These are phyloP conservation scores for Norana najaformis DNA, from an alignment of 2,888 invertebrate genomes.

Conservation along the genomic window DNA sequence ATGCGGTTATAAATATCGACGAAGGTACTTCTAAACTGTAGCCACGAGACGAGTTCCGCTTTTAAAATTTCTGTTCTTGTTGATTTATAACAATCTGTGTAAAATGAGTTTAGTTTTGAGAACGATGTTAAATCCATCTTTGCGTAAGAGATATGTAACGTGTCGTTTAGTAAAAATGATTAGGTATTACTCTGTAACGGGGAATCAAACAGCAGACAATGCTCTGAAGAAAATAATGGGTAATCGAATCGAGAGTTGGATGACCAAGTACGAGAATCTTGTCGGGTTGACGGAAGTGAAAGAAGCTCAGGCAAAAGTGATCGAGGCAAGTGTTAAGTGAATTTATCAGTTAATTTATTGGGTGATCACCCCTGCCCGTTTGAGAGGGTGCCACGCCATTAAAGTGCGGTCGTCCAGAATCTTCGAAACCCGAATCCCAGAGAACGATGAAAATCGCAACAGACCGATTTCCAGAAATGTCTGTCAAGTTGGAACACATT, in stretches of 20 bases:
- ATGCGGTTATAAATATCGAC: too few relatives aligned
- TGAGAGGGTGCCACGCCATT: too few relatives aligned
- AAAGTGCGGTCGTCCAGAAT: too few relatives aligned
- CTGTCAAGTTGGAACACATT: too few relatives aligned
- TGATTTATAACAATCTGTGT: neutral
- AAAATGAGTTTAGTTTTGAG: neutral
- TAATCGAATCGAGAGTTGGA: conserved; percentile 41
- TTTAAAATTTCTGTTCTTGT: neutral
- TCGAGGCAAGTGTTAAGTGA: conserved; percentile 66
- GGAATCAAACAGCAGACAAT: conserved; percentile 37
- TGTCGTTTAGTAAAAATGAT: neutral
- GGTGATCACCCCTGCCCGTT: too few relatives aligned
- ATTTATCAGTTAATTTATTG: neutral
- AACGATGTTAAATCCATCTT: neutral
- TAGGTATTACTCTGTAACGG: conserved; percentile 35
- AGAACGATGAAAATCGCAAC: too few relatives aligned
- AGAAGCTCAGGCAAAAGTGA: conserved; percentile 75
- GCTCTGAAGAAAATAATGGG: conserved; percentile 36
- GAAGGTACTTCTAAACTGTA: neutral
- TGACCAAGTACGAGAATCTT: conserved; percentile 71
- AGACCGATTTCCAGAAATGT: too few relatives aligned
- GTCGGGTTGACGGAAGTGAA: conserved; percentile 79
- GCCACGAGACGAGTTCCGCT: neutral
- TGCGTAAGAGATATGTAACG: too few relatives aligned
- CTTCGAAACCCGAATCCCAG: too few relatives aligned